Base-by-base conservation (phyloP, 2,888 invertebrate species). In the Criorhina ranunculi region DNA sequence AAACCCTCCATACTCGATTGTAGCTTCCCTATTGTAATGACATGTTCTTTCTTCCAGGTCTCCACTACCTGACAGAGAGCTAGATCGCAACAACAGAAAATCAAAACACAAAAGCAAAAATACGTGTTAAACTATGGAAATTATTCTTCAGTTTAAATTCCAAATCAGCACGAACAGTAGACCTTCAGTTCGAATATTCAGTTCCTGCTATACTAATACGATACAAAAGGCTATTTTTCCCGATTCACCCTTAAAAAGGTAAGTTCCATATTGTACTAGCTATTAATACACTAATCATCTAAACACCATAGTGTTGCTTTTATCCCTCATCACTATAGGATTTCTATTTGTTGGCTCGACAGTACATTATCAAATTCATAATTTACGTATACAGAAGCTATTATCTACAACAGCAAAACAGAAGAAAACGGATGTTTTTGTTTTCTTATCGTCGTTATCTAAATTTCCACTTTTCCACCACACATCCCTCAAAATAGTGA, bases 101-200 rank as follows among this genome's bases (percentile, higher is more conserved):
- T 4, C 24, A 44, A 57, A 29, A 17, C 8, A 66, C 11, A 35
- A 42, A 53, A 8, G 9, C 49, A 17, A 15, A 4, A 12, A 70
- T 4, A 1, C 24, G 4, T 3, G 24, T 24, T 51, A 70, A 78
- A 73, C 49, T 73, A 83, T 83, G 83, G 83, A 75, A 67, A 75
- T 51, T 49, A n/a, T 33, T 75, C 55, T 42, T 62, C 78, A 55
- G 24, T 49, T 44, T 40, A 37, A 42, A 62, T 66, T 72, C 40
- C 37, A 67, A 62, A 9, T 49, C 33, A 69, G 31, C 42, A 62
- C 57, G 42, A 57, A 59, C 73, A 75, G 42, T 33, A 67, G 67
- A 64, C 19, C 53, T 53, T 55, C 55, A 49, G 51, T 62, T 62
- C 55, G 44, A n/a, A 60, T 44, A 78, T 44, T 72, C 31, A 78